Conservation (phyloP, 1,140 invertebrate genomes). For the Idris sp. region DNA sequence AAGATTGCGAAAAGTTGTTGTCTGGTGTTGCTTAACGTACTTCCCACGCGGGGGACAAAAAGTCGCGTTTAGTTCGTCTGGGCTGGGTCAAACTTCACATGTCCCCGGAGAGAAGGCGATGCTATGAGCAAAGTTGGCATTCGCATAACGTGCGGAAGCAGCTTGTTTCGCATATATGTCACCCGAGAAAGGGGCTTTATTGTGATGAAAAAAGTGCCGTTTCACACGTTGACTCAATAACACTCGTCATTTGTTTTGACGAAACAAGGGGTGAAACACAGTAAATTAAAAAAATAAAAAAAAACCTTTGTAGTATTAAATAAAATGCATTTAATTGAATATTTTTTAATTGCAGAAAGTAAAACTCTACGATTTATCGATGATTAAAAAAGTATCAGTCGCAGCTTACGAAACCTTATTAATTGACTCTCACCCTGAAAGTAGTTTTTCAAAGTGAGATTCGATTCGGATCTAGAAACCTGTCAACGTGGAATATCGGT, state of each 20-base stretch:
- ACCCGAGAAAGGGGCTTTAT: conserved; percentile 27
- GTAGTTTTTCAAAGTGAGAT: not conserved
- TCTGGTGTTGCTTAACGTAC: conserved; percentile 18
- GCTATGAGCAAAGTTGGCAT: conserved; percentile 10
- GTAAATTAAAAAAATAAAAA: no score
- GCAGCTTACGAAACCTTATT: conserved; percentile 7
- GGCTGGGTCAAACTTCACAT: conserved; percentile 32
- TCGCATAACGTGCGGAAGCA: conserved; percentile 13
- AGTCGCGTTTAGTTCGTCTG: conserved; percentile 18
- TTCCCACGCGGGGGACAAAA: conserved; percentile 25
- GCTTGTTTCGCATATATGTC: conserved; percentile 28
- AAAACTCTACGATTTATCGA: no score
- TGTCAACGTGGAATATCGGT: conserved; percentile 35
- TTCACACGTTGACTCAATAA: conserved; percentile 35
- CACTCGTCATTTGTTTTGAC: no score
- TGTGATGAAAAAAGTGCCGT: conserved; percentile 39
- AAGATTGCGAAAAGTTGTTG: conserved; percentile 20
- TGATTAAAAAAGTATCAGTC: no score
- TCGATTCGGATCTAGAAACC: conserved; percentile 13
- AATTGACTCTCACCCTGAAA: conserved; percentile 2
- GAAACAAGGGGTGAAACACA: no score
- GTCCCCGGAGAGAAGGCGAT: conserved; percentile 26
- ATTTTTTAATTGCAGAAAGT: no score
- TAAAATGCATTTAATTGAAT: no score
- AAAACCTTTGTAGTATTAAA: no score